Percentiles rank a stretch among this genome's conserved stretches.
phyloP scores from a whole-genome alignment of 2,797 vertebrate species.

The Linurgus olivaceus region DNA sequence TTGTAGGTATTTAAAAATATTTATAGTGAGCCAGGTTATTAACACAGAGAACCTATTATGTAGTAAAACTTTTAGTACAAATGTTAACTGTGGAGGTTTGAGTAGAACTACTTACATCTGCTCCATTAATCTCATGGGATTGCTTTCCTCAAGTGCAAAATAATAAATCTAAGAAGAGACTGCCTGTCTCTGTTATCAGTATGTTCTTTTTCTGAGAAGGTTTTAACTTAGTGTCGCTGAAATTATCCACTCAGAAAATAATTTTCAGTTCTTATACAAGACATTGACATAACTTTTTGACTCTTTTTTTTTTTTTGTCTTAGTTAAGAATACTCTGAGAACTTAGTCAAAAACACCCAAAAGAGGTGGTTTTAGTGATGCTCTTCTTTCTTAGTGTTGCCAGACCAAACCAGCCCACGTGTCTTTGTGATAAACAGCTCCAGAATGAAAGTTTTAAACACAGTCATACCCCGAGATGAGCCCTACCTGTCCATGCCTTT shows the following conservation, averaged over 20 bases:
- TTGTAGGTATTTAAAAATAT: background rate
- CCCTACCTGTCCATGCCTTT: background rate
- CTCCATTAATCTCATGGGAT: background rate
- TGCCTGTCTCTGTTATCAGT: background rate
- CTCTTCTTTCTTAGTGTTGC: background rate
- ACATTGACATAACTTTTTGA: background rate
- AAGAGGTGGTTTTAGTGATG: background rate
- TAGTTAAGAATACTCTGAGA: background rate
- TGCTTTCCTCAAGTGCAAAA: background rate
- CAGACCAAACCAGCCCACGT: accelerated
- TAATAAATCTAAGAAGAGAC: background rate
- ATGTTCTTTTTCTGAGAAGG: background rate
- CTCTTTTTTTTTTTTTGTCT: background rate
- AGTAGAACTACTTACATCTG: conserved; percentile 1
- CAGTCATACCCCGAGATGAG: background rate
- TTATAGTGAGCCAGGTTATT: background rate
- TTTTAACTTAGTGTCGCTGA: background rate
- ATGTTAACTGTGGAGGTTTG: background rate
- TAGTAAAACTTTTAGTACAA: background rate
- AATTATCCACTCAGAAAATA: background rate
- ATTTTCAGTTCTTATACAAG: background rate
- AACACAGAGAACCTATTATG: background rate
- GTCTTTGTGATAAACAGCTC: background rate
- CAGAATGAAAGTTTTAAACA: background rate
- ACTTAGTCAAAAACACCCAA: background rate